Evolutionary conservation across 2,797 vertebrate species (phyloP).

Genomic region (Myripristis jacobus): DNA sequence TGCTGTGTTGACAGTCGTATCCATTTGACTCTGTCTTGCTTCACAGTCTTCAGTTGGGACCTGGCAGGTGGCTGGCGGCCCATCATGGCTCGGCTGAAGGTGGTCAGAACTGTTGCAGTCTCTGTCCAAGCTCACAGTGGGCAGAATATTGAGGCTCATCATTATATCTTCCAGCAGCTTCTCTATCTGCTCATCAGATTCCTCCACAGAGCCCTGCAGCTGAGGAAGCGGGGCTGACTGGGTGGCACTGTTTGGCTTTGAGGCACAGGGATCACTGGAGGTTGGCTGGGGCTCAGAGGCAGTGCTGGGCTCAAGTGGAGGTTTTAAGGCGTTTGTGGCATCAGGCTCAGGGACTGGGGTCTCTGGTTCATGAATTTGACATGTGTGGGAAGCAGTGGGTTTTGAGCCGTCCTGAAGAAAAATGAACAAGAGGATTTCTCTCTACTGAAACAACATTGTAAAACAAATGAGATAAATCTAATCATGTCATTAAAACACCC

Average conservation of each 20-base stretch:
- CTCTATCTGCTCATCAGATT: constrained; percentile 76
- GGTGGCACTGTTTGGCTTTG: neutral
- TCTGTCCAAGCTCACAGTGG: constrained; percentile 44
- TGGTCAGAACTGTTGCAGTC: constrained; percentile 21
- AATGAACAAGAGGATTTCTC: neutral
- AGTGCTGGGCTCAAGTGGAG: neutral
- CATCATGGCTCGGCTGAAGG: neutral
- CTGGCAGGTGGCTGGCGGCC: neutral
- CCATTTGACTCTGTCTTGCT: neutral
- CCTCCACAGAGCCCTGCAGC: constrained; percentile 51
- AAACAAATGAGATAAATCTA: neutral
- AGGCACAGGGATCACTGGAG: constrained; percentile 6
- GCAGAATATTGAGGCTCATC: constrained; percentile 80
- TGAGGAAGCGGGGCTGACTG: constrained; percentile 8
- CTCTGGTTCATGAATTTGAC: constrained; percentile 17
- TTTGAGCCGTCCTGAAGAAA: constrained; percentile 33
- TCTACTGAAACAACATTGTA: neutral
- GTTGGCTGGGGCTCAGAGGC: constrained; percentile 4
- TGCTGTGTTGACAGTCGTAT: neutral
- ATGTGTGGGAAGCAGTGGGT: neutral
- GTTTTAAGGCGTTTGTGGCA: neutral
- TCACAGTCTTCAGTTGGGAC: constrained; percentile 12
- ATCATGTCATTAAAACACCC: no score
- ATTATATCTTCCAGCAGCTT: constrained; percentile 81
- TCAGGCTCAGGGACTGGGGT: neutral